Conservation (phyloP, 2,113 vertebrate genomes). For the Antechinus stuartii region DNA sequence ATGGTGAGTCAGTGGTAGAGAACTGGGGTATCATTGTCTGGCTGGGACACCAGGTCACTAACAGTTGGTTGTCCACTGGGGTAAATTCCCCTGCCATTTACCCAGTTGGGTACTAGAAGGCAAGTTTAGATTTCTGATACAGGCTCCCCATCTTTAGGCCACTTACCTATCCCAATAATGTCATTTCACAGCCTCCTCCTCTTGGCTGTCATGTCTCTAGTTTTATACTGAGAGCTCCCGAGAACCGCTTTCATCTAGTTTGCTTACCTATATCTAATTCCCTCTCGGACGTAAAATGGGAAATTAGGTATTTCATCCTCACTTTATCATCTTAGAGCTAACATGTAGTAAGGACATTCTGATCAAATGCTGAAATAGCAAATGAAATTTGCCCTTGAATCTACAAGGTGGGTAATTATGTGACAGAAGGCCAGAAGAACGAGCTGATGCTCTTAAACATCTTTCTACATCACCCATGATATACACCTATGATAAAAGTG, state of each 20-base stretch:
- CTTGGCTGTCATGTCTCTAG: background rate
- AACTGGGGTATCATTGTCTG: conserved; percentile 45
- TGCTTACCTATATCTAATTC: conserved; percentile 18
- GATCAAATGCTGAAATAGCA: conserved; percentile 3
- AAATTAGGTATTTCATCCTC: conserved; percentile 6
- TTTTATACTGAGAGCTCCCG: background rate
- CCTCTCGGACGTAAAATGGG: conserved; percentile 28
- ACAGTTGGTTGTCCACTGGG: conserved; percentile 24
- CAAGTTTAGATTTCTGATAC: background rate
- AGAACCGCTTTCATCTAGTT: conserved; percentile 3
- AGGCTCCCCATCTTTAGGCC: background rate
- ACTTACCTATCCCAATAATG: background rate
- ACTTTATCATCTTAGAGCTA: background rate
- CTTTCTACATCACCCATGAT: background rate
- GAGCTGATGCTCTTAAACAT: conserved; percentile 9
- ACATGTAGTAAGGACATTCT: conserved; percentile 18
- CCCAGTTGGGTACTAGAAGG: conserved; percentile 21
- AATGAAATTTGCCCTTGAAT: conserved; percentile 8
- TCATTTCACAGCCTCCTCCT: background rate
- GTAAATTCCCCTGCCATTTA: conserved; percentile 22
- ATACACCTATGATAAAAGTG: background rate
- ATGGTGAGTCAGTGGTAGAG: conserved; percentile 33
- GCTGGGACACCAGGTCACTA: conserved; percentile 49
- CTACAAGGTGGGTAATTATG: background rate
- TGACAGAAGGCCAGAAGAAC: conserved; percentile 15